Evolutionary conservation across 2,888 invertebrate species (phyloP).

Genomic region (Acleris laterana): DNA sequence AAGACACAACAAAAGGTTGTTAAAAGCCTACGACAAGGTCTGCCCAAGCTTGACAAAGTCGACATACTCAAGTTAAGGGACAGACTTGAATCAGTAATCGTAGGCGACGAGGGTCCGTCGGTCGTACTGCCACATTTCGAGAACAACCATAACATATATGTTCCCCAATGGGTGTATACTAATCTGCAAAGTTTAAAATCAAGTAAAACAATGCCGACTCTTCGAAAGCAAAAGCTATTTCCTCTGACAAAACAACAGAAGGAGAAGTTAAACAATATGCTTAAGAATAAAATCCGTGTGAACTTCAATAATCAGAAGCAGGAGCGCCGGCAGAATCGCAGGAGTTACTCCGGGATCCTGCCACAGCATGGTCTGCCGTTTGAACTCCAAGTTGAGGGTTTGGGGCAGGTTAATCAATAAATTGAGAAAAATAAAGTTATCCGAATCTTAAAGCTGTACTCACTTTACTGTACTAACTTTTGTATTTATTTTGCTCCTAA

Average conservation of each 20-base stretch:
- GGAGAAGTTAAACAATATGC: conserved; percentile 9
- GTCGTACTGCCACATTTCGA: conserved; percentile 46
- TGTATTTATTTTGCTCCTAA: too few relatives aligned
- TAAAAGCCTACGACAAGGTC: not conserved
- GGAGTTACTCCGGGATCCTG: conserved; percentile 30
- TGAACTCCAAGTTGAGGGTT: conserved; percentile 58
- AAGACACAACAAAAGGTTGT: conserved; percentile 4
- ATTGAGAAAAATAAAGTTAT: not conserved
- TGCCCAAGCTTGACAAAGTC: conserved; percentile 41
- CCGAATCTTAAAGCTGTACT: too few relatives aligned
- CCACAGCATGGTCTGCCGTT: conserved; percentile 58
- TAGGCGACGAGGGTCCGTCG: conserved; percentile 33
- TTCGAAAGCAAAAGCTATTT: conserved; percentile 35
- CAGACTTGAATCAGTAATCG: conserved; percentile 39
- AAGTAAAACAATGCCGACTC: not conserved
- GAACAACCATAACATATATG: conserved; percentile 47
- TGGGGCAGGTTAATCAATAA: conserved; percentile 56
- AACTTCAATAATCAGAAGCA: too few relatives aligned
- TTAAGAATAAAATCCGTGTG: conserved; percentile 9
- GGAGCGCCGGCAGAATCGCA: not conserved
- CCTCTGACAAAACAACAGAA: conserved; percentile 51
- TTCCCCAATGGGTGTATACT: conserved; percentile 49
- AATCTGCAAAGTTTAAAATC: not conserved
- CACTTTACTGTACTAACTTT: too few relatives aligned
- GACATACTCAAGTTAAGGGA: conserved; percentile 37